These are phyloP conservation scores for Hedychridium roseum DNA, from an alignment of 2,888 invertebrate genomes.

Conservation along the genomic window DNA sequence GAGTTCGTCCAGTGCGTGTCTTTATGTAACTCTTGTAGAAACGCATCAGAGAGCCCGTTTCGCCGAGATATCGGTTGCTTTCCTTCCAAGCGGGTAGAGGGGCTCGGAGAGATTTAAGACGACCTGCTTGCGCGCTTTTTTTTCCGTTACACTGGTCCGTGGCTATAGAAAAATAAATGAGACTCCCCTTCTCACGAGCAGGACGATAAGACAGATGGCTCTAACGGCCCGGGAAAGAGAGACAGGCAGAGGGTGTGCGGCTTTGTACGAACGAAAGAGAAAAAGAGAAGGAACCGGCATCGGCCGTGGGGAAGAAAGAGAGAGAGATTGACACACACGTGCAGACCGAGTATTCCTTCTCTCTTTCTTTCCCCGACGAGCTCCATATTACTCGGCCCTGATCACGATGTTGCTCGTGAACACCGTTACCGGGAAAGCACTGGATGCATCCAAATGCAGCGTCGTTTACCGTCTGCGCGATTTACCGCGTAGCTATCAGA, in stretches of 20 bases:
- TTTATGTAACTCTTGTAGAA: constrained; percentile 3
- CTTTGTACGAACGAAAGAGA: background rate
- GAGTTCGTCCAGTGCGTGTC: background rate
- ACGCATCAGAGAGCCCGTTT: constrained; percentile 1
- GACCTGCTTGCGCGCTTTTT: constrained; percentile 16
- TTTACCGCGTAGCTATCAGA: too few relatives aligned
- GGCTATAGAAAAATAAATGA: constrained; percentile 37
- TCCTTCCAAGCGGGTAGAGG: constrained; percentile 16
- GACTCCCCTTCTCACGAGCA: constrained; percentile 1
- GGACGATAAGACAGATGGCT: constrained; percentile 24
- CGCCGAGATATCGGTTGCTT: constrained; percentile 6
- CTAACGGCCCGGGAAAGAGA: constrained; percentile 12
- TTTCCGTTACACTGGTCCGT: constrained; percentile 16
- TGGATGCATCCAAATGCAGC: too few relatives aligned
- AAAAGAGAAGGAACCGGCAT: too few relatives aligned
- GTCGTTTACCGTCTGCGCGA: too few relatives aligned
- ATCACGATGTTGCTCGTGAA: background rate
- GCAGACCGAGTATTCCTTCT: constrained; percentile 10
- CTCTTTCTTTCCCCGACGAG: too few relatives aligned
- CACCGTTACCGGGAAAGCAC: constrained; percentile 7
- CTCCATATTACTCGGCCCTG: background rate
- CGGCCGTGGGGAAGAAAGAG: too few relatives aligned
- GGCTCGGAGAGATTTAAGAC: constrained; percentile 29
- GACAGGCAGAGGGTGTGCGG: background rate
- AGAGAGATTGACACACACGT: constrained; percentile 2